These are phyloP conservation scores for Dicranocentrus wangi DNA, from an alignment of 2,888 invertebrate genomes.

Conservation along the genomic window DNA sequence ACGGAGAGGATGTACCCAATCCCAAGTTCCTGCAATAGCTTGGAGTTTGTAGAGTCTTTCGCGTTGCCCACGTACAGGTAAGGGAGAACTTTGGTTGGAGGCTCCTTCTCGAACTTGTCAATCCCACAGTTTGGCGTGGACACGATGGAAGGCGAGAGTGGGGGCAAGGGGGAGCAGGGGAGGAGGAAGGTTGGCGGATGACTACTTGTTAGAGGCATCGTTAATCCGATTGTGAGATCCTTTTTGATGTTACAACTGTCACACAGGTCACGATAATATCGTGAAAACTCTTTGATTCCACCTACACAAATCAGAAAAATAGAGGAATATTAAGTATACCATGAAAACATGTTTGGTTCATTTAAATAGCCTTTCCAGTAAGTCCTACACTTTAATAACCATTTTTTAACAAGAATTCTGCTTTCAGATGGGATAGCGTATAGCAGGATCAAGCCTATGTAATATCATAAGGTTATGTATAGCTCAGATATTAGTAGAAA, in stretches of 20 bases:
- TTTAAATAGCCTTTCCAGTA: too few relatives aligned
- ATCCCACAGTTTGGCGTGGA: constrained; percentile 36
- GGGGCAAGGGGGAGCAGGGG: constrained; percentile 46
- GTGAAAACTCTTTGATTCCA: constrained; percentile 83
- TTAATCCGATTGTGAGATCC: constrained; percentile 59
- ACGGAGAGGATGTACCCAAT: constrained; percentile 68
- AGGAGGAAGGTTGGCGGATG: constrained; percentile 50
- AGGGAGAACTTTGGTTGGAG: constrained; percentile 77
- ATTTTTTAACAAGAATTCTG: too few relatives aligned
- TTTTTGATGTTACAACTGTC: constrained; percentile 77
- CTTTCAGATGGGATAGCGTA: too few relatives aligned
- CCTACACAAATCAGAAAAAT: constrained; percentile 77
- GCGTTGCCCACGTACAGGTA: constrained; percentile 79
- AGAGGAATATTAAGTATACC: constrained; percentile 31
- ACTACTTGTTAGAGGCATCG: constrained; percentile 48
- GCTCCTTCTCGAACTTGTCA: constrained; percentile 52
- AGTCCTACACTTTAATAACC: too few relatives aligned
- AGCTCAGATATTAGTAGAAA: too few relatives aligned
- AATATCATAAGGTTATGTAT: too few relatives aligned
- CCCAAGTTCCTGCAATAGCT: constrained; percentile 75
- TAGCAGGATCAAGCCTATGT: too few relatives aligned
- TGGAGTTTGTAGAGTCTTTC: constrained; percentile 78
- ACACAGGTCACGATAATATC: constrained; percentile 83
- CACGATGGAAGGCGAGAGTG: constrained; percentile 39
- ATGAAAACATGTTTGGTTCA: constrained; percentile 3